These are phyloP conservation scores for Elephantulus edwardii DNA, from an alignment of 2,113 vertebrate species.

Conservation along the genomic window DNA sequence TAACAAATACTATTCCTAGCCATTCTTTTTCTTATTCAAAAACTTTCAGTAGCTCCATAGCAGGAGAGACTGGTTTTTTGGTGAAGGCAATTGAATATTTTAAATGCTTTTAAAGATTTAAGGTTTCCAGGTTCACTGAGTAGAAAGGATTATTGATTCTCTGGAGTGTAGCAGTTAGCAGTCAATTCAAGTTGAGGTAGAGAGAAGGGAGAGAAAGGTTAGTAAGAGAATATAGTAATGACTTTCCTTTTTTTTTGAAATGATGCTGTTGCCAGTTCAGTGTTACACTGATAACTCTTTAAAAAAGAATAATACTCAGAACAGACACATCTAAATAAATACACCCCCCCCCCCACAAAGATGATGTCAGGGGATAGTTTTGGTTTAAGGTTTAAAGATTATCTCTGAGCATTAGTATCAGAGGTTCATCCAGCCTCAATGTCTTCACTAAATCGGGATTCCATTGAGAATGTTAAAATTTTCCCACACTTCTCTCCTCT, in stretches of 20 bases:
- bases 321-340: background rate
- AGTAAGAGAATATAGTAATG: background rate
- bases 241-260: background rate
- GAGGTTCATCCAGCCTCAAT: background rate
- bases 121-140: background rate
- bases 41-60: background rate
- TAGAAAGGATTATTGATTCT: slow-evolving; percentile 9
- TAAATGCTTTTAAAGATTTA: slow-evolving; percentile 10
- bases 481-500: background rate
- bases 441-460: background rate
- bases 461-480: background rate
- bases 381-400: background rate
- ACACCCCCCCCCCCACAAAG: too few species aligned
- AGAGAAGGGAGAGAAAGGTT: background rate
- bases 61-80: background rate
- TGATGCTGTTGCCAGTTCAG: background rate
- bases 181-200: background rate
- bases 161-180: background rate
- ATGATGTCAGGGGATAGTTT: too few species aligned
- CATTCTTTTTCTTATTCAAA: slow-evolving; percentile 7
- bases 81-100: slow-evolving; percentile 12
- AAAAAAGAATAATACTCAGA: background rate
- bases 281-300: background rate
- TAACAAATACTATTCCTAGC: background rate
- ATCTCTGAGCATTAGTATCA: background rate